Percentiles rank a stretch among this genome's conserved stretches.
These are phyloP conservation scores for Gallinago stenura DNA, from an alignment of 2,797 vertebrate species.

Conservation along the genomic window DNA sequence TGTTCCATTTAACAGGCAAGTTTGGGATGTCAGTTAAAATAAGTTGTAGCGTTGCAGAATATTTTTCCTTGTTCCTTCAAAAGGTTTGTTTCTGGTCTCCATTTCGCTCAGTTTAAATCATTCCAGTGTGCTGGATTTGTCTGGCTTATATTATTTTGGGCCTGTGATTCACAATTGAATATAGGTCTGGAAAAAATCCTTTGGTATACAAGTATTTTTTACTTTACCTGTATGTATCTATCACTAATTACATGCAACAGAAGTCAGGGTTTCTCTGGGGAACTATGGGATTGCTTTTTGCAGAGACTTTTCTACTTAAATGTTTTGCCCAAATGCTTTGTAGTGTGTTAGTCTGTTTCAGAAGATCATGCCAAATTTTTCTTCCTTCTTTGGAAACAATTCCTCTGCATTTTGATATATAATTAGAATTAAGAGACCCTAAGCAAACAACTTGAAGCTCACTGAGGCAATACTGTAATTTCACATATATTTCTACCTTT, in stretches of 20 bases:
- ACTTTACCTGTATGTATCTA: background rate
- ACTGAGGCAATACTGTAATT: background rate
- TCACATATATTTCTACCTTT: background rate
- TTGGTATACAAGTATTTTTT: background rate
- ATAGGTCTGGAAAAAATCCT: background rate
- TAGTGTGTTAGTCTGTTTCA: background rate
- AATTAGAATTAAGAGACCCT: background rate
- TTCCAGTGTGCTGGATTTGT: background rate
- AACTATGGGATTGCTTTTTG: background rate
- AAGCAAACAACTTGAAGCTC: background rate
- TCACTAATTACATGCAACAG: background rate
- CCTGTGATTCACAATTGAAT: background rate
- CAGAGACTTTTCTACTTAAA: background rate
- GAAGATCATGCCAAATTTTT: background rate
- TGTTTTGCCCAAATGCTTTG: background rate
- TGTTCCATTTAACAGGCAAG: constrained; percentile 97
- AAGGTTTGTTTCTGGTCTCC: background rate
- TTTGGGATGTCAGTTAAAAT: constrained; percentile 6
- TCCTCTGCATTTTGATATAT: background rate
- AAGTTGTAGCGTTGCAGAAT: background rate
- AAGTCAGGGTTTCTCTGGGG: background rate
- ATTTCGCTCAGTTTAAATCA: background rate
- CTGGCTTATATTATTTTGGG: background rate
- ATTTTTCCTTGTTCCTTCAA: background rate
- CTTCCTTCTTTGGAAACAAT: background rate